These are phyloP conservation scores for Vanessa cardui DNA, from an alignment of 2,888 invertebrate species.

Conservation along the genomic window DNA sequence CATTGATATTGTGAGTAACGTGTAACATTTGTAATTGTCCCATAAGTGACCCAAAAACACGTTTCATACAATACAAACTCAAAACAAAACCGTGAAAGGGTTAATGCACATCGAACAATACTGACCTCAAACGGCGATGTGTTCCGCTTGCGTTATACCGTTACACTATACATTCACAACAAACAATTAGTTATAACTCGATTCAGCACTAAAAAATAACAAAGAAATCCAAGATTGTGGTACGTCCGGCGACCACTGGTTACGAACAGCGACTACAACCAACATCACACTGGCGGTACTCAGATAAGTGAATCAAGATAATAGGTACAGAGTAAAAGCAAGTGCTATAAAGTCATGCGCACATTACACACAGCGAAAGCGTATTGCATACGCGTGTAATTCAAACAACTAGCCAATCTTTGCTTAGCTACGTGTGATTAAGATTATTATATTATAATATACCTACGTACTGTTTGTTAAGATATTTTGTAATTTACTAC, in stretches of 20 bases:
- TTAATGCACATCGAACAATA: constrained; percentile 27
- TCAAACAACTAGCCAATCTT: not conserved
- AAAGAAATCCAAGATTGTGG: constrained; percentile 23
- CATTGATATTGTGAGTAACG: not conserved
- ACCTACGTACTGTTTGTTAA: too few species aligned
- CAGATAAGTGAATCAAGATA: constrained; percentile 77
- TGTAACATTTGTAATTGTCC: not conserved
- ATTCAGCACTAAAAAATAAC: constrained; percentile 36
- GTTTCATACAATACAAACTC: constrained; percentile 20
- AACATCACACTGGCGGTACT: constrained; percentile 43
- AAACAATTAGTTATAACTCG: constrained; percentile 28
- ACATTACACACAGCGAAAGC: constrained; percentile 38
- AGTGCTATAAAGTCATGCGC: constrained; percentile 46
- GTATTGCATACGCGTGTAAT: not conserved
- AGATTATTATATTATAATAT: too few species aligned
- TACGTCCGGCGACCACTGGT: constrained; percentile 62
- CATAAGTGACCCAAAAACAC: constrained; percentile 3
- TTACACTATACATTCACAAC: constrained; percentile 40
- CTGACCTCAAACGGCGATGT: constrained; percentile 36
- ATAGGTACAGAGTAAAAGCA: constrained; percentile 62
- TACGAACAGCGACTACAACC: constrained; percentile 61
- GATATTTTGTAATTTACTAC: too few species aligned
- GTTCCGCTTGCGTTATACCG: constrained; percentile 35
- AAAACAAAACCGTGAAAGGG: constrained; percentile 12
- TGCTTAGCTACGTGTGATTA: not conserved